Conservation (phyloP, 2,113 vertebrate species). For the Salvator merianae region DNA sequence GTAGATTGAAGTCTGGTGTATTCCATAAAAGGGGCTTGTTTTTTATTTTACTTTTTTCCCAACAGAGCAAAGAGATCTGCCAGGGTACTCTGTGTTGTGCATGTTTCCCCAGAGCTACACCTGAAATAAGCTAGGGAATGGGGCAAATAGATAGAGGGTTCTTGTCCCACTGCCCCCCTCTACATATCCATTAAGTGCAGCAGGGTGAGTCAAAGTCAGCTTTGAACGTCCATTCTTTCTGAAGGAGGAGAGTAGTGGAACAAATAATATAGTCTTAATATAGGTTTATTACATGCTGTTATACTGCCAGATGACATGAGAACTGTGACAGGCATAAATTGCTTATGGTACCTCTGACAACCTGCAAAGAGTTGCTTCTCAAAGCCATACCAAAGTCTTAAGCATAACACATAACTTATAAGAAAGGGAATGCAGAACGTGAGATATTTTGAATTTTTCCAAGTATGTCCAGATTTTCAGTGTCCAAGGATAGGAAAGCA, state of each 20-base stretch:
- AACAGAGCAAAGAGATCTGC: too few species aligned
- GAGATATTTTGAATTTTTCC: background rate
- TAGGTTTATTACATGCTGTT: slow-evolving; percentile 44
- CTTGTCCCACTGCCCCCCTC: too few species aligned
- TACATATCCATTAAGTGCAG: too few species aligned
- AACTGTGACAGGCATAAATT: slow-evolving; percentile 65
- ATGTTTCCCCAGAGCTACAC: too few species aligned
- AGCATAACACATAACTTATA: background rate
- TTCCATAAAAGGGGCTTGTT: too few species aligned
- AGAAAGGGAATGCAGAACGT: slow-evolving; percentile 14
- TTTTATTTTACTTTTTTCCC: too few species aligned
- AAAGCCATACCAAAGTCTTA: background rate
- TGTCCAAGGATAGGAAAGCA: background rate
- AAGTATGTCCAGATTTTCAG: background rate
- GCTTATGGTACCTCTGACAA: slow-evolving; percentile 32
- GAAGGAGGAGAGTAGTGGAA: slow-evolving; percentile 24
- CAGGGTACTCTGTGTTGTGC: too few species aligned
- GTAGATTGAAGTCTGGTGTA: slow-evolving; percentile 77
- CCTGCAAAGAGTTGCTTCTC: slow-evolving; percentile 30
- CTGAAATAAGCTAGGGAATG: too few species aligned
- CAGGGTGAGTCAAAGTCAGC: too few species aligned
- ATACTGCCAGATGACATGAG: slow-evolving; percentile 48
- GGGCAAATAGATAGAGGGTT: too few species aligned
- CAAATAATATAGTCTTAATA: slow-evolving; percentile 30
- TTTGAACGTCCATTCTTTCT: slow-evolving; percentile 15